These are phyloP conservation scores for Erebia epiphron DNA, from an alignment of 2,888 invertebrate genomes.

Conservation along the genomic window DNA sequence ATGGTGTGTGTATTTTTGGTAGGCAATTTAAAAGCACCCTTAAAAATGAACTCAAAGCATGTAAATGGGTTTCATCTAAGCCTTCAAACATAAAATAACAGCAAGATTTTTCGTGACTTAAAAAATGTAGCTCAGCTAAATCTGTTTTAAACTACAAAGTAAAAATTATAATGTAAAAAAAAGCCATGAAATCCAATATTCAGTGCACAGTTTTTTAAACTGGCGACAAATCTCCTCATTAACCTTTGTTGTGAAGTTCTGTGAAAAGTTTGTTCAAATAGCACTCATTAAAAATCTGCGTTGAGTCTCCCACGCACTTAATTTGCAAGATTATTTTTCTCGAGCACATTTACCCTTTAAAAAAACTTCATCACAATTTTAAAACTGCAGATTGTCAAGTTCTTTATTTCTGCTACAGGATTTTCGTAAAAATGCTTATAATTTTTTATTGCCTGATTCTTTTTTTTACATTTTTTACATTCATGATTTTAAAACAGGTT, in stretches of 20 bases:
- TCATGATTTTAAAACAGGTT: too few species aligned
- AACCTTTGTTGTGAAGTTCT: background rate
- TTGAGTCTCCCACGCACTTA: background rate
- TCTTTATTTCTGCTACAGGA: background rate
- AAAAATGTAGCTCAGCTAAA: background rate
- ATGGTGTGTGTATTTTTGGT: too few species aligned
- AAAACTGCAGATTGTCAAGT: background rate
- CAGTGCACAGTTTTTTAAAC: background rate
- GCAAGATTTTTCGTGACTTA: background rate
- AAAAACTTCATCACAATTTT: background rate
- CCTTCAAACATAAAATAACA: background rate
- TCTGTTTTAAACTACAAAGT: background rate
- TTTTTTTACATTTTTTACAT: too few species aligned
- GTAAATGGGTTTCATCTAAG: too few species aligned
- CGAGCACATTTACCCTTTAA: background rate
- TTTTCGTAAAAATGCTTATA: too few species aligned
- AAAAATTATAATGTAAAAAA: background rate
- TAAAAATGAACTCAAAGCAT: too few species aligned
- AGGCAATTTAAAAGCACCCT: too few species aligned
- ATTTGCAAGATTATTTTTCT: background rate
- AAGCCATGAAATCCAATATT: background rate
- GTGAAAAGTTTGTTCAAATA: background rate
- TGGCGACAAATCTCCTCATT: background rate
- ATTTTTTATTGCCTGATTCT: too few species aligned
- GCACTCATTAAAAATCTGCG: conserved; percentile 1